Evolutionary conservation across 2,797 vertebrate species (phyloP).

Genomic region (Apogon talboti): DNA sequence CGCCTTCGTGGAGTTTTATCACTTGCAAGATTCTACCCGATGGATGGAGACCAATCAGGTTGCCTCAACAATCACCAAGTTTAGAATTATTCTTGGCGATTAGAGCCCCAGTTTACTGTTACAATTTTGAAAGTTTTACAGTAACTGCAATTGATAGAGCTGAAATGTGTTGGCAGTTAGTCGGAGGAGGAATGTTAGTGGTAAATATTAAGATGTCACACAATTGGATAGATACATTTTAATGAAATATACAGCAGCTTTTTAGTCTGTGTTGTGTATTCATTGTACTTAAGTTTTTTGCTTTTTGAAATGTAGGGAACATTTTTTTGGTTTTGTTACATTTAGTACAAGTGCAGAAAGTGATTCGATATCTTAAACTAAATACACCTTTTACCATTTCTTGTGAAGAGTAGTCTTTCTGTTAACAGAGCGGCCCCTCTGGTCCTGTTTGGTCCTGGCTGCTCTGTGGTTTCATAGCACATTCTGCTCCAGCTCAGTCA

Average conservation of each 20-base stretch:
- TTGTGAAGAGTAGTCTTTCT: constrained; percentile 23
- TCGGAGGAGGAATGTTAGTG: constrained; percentile 26
- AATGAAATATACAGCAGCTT: constrained; percentile 2
- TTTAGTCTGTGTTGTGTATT: constrained; percentile 18
- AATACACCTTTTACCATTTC: not conserved
- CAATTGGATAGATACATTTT: constrained; percentile 6
- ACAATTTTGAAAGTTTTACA: constrained; percentile 19
- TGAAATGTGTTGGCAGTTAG: constrained; percentile 30
- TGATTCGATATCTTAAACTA: not conserved
- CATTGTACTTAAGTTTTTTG: constrained; percentile 1
- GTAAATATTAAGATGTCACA: constrained; percentile 18
- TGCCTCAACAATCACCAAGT: constrained; percentile 99
- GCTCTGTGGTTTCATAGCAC: constrained; percentile 56
- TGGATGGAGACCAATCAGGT: constrained; percentile 99
- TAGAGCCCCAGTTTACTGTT: constrained; percentile 53
- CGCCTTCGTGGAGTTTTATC: constrained; percentile 99
- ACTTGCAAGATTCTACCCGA: constrained; percentile 99
- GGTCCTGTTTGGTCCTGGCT: constrained; percentile 33
- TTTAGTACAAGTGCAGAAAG: constrained; percentile 6
- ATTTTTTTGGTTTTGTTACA: not conserved
- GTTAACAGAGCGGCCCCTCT: constrained; percentile 41
- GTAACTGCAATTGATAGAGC: constrained; percentile 22
- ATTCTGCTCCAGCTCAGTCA: constrained; percentile 74
- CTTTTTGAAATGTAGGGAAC: constrained; percentile 11
- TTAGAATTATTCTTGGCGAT: constrained; percentile 93